Evolutionary conservation across 2,888 invertebrate species (phyloP), one percentile per base, ranked within the genome.

Genomic region (Ichneumoninae sp.): DNA sequence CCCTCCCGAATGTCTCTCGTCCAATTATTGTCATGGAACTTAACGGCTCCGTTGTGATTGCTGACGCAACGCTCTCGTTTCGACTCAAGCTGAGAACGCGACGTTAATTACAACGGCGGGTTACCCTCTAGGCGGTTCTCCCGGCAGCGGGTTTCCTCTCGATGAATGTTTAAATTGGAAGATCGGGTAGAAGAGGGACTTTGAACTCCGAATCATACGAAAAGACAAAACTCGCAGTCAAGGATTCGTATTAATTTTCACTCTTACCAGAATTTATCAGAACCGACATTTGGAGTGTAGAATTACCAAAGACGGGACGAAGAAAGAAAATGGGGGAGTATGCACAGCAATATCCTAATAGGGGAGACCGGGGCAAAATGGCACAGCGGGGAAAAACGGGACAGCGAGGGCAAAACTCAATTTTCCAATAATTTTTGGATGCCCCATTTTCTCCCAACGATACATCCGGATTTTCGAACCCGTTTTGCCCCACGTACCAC

Each of bases 21-120:
- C 66, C 72, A 80, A 80, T 80, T 80, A 74, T 80, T 60, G 5
- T 66, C 68, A 68, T 33, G 66, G 69, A 60, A 80, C 47, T 72
- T 68, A 26, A 68, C 57, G 50, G 57, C 16, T 60, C 57, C 40
- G 13, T 50, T 60, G 26, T 33, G 47, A 36, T 57, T 68, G 57
- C 80, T 80, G 74, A 74, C 47, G 50, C 40, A 36, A 47, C 19
- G 22, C 40, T 47, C 7, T 65, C 50, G 44, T 65, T 74, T 44
- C 60, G n/a, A 60, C 60, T 72, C 44, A 22, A 26, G 47, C 44
- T 16, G 44, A 22, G 30, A 72, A 57, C 19, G 30, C 19, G 6
- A 54, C 44, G 52, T 52, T 69, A 77, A 74, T 65, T 60, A 62
- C 44, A 36, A 10, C 33, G 62, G n/a, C n/a, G 22, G 13, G 13